Conservation (phyloP, 1,140 invertebrate genomes). For the Drosophila parabipectinata region DNA sequence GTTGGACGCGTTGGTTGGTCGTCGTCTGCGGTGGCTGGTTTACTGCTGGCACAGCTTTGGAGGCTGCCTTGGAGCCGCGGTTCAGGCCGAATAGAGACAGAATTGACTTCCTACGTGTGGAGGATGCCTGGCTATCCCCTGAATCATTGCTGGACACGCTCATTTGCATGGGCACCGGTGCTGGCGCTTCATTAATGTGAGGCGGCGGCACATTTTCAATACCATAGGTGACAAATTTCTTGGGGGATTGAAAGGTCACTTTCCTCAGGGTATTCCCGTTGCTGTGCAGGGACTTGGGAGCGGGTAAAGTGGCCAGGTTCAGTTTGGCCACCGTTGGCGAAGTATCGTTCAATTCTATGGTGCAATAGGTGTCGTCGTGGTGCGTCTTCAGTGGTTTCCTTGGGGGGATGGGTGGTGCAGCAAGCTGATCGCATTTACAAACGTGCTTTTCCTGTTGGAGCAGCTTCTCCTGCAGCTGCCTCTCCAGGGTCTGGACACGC, state of each 20-base stretch:
- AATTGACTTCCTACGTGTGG: conserved; percentile 71
- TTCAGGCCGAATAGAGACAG: conserved; percentile 71
- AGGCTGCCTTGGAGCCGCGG: conserved; percentile 43
- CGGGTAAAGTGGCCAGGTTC: conserved; percentile 68
- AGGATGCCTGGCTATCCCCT: conserved; percentile 54
- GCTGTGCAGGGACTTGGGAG: conserved; percentile 52
- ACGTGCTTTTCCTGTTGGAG: conserved; percentile 28
- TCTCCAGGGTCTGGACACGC: conserved; percentile 57
- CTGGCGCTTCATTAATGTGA: not conserved
- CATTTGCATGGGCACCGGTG: conserved; percentile 56
- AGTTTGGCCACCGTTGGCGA: conserved; percentile 79
- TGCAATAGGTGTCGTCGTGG: conserved; percentile 78
- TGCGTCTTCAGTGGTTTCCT: conserved; percentile 38
- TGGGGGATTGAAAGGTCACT: conserved; percentile 77
- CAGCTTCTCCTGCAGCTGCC: conserved; percentile 49
- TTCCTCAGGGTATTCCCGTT: conserved; percentile 47
- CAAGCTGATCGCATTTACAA: conserved; percentile 18
- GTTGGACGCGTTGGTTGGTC: conserved; percentile 7
- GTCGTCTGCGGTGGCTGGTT: conserved; percentile 9
- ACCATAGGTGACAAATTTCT: conserved; percentile 56
- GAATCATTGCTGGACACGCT: conserved; percentile 77
- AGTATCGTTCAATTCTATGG: conserved; percentile 78
- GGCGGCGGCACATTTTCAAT: conserved; percentile 33
- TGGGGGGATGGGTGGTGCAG: conserved; percentile 55
- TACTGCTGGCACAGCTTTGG: conserved; percentile 30